Evolutionary conservation across 35 echinoderm and acorn worm genomes (phyloP), one percentile per base, ranked within the genome.

Genomic region (Ophiothrix spiculata): DNA sequence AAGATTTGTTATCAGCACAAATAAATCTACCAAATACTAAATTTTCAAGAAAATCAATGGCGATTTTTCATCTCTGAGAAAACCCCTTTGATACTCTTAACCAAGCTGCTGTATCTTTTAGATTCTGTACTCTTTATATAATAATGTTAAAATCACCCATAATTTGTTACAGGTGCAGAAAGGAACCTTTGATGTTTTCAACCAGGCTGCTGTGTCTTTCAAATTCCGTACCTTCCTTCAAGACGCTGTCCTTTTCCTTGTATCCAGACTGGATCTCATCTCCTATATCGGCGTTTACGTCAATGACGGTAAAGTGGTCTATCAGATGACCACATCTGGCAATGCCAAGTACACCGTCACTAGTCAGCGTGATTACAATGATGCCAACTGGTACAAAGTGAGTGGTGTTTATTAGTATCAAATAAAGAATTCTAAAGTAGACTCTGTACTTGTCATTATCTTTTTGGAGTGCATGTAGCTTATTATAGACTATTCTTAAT

Each of bases 261-360:
- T 93, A 15, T 90, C 87, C 35, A 80, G 94, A 69, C 83, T 83
- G 36, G 88, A 97, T 80, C 87, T 97, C 39, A 92, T 93, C 56
- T 90, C 94, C 0, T 97, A 93, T 81, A 87, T 97, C 0, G 94
- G 94, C 79, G 82, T 97, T 42, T 98, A 88, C 88, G 82, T 98
- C 25, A 31, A 73, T 0, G 69, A 80, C 15, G 92, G 88, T 33
- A 83, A 86, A 34, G 86, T 98, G 8, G 83, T 91, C 21, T 98
- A 91, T 91, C 88, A 98, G 46, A 91, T 93, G 56, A 93, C 88
- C 75, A 98, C 95, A 16, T 88, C 91, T 77, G 89, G 88, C 0
- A 98, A 98, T 91, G 77, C 86, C 38, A 98, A 80, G 75, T 91
- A 98, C 39, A 91, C 76, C 1, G 40, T 98, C 4, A 75, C 33